Percentiles rank a stretch among this genome's conserved stretches.
phyloP scores from a whole-genome alignment of 2,113 vertebrate genomes.

The Rhinogobius similis region DNA sequence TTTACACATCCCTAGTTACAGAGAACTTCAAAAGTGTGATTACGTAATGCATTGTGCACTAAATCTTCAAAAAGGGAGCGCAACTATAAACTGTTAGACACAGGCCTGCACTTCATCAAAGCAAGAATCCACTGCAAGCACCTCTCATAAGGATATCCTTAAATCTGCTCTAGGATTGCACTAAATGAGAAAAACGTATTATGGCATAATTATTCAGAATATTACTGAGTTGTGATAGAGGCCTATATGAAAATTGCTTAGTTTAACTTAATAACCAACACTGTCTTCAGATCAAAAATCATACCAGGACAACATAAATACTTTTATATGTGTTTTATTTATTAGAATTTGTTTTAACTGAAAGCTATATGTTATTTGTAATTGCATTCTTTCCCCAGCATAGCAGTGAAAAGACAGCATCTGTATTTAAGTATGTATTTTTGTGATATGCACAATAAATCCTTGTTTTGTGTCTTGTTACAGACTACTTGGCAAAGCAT shows the following conservation, averaged over 20 bases:
- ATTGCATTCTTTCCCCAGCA: neutral
- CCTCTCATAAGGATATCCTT: constrained; percentile 16
- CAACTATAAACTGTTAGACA: constrained; percentile 41
- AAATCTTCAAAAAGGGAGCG: constrained; percentile 30
- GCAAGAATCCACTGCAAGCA: constrained; percentile 26
- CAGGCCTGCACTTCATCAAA: constrained; percentile 31
- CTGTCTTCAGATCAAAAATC: too few relatives aligned
- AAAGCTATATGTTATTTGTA: neutral
- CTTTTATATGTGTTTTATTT: too few relatives aligned
- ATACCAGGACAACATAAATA: too few relatives aligned
- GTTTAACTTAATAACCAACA: too few relatives aligned
- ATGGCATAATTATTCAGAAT: neutral
- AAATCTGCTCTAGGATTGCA: neutral
- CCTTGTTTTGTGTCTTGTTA: constrained; percentile 40
- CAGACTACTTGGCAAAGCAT: constrained; percentile 96
- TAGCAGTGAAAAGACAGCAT: neutral
- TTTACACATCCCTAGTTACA: neutral
- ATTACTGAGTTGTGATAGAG: neutral
- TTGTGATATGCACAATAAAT: neutral
- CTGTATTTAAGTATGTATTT: neutral
- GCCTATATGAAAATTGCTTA: neutral
- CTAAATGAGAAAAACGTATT: neutral
- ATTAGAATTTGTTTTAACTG: neutral
- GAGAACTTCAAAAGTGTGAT: constrained; percentile 21
- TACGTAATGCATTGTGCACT: constrained; percentile 9